These are phyloP conservation scores for Apeira syringaria DNA, from an alignment of 2,888 invertebrate genomes.

Conservation along the genomic window DNA sequence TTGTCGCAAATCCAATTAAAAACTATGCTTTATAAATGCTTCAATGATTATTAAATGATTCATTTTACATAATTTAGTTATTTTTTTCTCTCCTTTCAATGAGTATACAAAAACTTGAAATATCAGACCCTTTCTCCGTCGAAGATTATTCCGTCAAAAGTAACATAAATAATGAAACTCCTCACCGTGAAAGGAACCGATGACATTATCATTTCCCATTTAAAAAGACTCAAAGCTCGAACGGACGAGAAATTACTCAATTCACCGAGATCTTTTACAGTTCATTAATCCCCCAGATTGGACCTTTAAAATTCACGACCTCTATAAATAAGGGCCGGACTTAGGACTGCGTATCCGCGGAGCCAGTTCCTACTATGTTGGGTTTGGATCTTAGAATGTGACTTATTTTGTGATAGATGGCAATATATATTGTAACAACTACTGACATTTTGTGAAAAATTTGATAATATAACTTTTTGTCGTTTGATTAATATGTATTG, in stretches of 20 bases:
- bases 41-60: too few relatives aligned
- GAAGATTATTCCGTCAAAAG: conserved; percentile 20
- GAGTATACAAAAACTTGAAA: conserved; percentile 5
- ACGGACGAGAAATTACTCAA: conserved; percentile 63
- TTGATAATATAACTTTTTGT: too few relatives aligned
- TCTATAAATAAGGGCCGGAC: conserved; percentile 53
- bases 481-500: too few relatives aligned
- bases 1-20: too few relatives aligned
- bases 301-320: conserved; percentile 59
- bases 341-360: conserved; percentile 29
- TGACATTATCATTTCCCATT: conserved; percentile 57
- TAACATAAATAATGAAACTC: conserved; percentile 14
- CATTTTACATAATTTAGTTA: too few relatives aligned
- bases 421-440: too few relatives aligned
- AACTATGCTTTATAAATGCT: too few relatives aligned
- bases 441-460: too few relatives aligned
- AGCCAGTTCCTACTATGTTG: conserved; percentile 2
- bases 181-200: conserved; percentile 35
- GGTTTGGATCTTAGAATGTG: too few relatives aligned
- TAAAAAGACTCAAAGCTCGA: conserved; percentile 47
- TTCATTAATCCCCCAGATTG: conserved; percentile 75
- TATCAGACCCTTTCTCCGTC: conserved; percentile 24
- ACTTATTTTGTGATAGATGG: too few relatives aligned
- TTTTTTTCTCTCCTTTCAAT: too few relatives aligned
- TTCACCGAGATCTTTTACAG: conserved; percentile 73